Base-by-base conservation (phyloP, 2,113 vertebrate genomes). In the Phocoena sinus region DNA sequence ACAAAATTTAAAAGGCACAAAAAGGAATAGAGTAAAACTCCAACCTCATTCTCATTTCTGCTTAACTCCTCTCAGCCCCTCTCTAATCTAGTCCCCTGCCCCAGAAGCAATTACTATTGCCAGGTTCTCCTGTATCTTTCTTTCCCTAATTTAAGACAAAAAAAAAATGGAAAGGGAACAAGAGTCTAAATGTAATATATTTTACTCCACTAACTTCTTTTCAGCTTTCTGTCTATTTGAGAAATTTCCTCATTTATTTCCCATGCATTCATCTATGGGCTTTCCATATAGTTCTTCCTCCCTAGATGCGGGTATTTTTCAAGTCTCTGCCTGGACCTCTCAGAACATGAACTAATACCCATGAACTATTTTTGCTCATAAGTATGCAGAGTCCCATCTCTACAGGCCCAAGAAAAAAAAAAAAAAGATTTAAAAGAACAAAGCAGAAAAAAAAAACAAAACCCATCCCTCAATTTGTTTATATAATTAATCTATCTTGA, bases 401-500 rank as follows among this genome's bases (percentile, higher is more conserved):
- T 95, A 74, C 89, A 88, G 56, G 65, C 28, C 38, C 4, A 21
- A 80, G 23, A 17, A 31, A 15, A 71, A 53, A 14, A 3, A 21
- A 84, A 38, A 47, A 44, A 77, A 50, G 33, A 81, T 65, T 56
- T 86, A 95, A 95, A 83, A 73, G 70, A 97, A 95, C 79, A 96
- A 96, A 95, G 86, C 73, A 90, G 85, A 0, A 53, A 83, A 84
- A 89, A 36, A 47, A 83, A 50, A 23, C 8, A 53, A 26, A 14
- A 20, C 10, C 25, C 53, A 81, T 44, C 89, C 63, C 60, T 95
- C 90, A 92, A 88, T 91, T 92, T 90, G 89, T 95, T 94, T 96
- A 90, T 94, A 50, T 87, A 97, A 97, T 96, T 95, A 93, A 96
- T 97, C 74, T 81, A 82, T 93, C 96, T 97, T 89, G 95, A 83